These are phyloP conservation scores for Cheilosia scutellata DNA, from an alignment of 2,888 invertebrate genomes.

Conservation along the genomic window DNA sequence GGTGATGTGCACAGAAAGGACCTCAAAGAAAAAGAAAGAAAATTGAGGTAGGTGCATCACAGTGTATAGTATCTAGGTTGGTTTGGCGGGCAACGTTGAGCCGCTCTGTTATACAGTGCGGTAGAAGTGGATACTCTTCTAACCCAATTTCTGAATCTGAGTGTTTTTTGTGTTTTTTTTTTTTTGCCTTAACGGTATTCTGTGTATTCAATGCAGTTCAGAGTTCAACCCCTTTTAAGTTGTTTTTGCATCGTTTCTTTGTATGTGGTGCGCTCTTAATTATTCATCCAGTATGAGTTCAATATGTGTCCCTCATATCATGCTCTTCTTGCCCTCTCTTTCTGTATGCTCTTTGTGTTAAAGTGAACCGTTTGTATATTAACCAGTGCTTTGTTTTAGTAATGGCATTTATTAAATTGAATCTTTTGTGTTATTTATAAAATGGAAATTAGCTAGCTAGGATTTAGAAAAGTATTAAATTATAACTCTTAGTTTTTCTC, in stretches of 20 bases:
- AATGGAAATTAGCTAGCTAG: too few species aligned
- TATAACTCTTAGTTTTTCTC: background rate
- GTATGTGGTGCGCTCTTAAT: conserved; percentile 61
- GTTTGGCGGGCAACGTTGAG: conserved; percentile 71
- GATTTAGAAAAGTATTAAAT: background rate
- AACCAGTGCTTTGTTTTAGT: too few species aligned
- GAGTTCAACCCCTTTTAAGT: conserved; percentile 73
- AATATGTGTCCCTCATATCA: conserved; percentile 13
- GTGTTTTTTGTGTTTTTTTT: conserved; percentile 38
- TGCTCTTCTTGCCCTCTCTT: background rate
- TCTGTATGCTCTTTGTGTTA: background rate
- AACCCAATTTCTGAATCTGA: conserved; percentile 71
- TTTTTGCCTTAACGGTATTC: conserved; percentile 40
- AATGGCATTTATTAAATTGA: too few species aligned
- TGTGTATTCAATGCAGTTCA: conserved; percentile 73
- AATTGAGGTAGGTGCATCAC: conserved; percentile 75
- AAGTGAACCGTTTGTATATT: background rate
- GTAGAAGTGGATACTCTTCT: conserved; percentile 74
- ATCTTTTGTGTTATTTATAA: too few species aligned
- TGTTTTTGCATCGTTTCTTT: conserved; percentile 39
- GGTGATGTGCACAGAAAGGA: conserved; percentile 68
- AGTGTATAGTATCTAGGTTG: conserved; percentile 65
- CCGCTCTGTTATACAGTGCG: conserved; percentile 63
- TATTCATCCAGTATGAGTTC: conserved; percentile 55
- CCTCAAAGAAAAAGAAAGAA: conserved; percentile 61